Conservation (phyloP, 2,797 vertebrate species). For the Onychomys torridus region DNA sequence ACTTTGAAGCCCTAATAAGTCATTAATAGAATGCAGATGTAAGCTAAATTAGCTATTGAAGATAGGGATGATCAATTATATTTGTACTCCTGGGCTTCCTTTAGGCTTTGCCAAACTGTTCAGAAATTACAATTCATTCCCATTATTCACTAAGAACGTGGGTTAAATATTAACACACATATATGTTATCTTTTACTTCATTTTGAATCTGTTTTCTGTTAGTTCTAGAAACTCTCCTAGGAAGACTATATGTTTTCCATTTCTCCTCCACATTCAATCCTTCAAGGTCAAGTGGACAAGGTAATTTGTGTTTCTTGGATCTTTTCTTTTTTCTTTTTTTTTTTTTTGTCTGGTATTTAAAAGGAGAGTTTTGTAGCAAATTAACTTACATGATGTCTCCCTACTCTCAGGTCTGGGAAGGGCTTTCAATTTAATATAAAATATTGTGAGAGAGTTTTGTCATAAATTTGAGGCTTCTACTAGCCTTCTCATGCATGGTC, state of each 20-base stretch:
- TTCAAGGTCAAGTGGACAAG: slow-evolving; percentile 12
- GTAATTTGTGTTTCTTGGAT: not conserved
- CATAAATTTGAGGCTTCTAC: not conserved
- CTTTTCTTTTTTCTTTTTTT: no score
- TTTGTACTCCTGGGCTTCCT: slow-evolving; percentile 31
- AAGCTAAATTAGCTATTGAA: slow-evolving; percentile 52
- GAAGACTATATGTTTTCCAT: not conserved
- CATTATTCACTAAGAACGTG: slow-evolving; percentile 1
- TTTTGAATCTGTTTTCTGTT: slow-evolving; percentile 31
- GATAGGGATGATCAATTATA: slow-evolving; percentile 18
- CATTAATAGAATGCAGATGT: slow-evolving; percentile 52
- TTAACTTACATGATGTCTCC: not conserved
- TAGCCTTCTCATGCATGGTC: not conserved
- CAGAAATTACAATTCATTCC: slow-evolving; percentile 50
- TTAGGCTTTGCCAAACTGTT: slow-evolving; percentile 26
- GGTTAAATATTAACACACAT: slow-evolving; percentile 28
- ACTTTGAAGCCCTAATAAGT: slow-evolving; percentile 57
- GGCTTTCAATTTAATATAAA: slow-evolving; percentile 9
- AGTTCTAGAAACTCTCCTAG: slow-evolving; percentile 33
- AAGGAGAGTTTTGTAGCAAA: slow-evolving; percentile 2
- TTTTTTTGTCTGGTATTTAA: not conserved
- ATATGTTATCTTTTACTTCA: not conserved
- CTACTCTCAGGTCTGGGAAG: not conserved
- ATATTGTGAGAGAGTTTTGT: not conserved
- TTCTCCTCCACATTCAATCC: not conserved